These are phyloP conservation scores for Thamnophis elegans DNA, from an alignment of 2,797 vertebrate genomes.

Conservation along the genomic window DNA sequence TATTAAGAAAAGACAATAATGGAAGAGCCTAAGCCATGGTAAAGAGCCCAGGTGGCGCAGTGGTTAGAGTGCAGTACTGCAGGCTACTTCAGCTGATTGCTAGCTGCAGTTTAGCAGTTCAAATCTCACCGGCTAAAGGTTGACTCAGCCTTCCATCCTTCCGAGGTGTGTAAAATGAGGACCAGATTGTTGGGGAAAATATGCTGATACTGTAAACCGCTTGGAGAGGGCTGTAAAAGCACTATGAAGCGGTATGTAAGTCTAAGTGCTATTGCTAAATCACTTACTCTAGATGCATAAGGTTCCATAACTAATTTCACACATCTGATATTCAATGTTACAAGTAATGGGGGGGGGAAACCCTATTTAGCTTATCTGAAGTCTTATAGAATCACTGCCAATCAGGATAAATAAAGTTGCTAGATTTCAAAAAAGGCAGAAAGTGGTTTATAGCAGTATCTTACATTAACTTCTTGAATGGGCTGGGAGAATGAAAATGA, in stretches of 20 bases:
- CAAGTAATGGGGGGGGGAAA: background rate
- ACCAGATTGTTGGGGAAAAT: no score
- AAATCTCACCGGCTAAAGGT: no score
- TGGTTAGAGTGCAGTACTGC: no score
- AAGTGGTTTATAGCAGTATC: background rate
- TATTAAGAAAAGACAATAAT: background rate
- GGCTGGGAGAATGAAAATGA: background rate
- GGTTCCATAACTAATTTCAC: background rate
- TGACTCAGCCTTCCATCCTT: no score
- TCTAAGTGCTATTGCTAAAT: background rate
- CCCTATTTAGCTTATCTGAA: background rate
- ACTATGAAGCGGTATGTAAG: no score
- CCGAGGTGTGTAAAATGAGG: no score
- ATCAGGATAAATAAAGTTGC: background rate
- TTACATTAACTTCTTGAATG: background rate
- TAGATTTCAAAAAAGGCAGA: background rate
- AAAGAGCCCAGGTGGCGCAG: background rate
- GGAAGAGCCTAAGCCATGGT: background rate
- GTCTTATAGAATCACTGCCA: background rate
- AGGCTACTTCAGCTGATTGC: no score
- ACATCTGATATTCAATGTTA: background rate
- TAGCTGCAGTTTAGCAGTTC: no score
- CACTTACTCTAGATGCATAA: background rate
- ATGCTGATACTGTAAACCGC: no score
- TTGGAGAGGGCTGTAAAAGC: no score